Evolutionary conservation across 2,797 vertebrate species (phyloP).

Genomic region (Lophius americanus): DNA sequence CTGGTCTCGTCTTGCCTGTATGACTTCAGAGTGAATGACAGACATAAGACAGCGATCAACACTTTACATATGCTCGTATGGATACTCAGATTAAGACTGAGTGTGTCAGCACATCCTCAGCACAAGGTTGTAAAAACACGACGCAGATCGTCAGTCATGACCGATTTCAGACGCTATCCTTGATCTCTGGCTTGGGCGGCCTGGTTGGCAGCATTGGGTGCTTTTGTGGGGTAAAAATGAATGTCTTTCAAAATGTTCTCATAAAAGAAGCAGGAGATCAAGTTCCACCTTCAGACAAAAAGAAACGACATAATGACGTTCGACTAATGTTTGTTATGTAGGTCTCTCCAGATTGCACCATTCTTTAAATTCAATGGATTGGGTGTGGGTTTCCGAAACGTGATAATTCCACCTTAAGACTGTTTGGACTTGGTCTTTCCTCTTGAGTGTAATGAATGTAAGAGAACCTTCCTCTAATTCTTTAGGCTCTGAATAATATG

Average conservation of each 20-base stretch:
- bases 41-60: conserved; percentile 34
- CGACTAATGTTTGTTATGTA: conserved; percentile 11
- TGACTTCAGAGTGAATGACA: conserved; percentile 6
- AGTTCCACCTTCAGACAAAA: conserved; percentile 19
- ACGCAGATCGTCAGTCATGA: background rate
- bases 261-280: conserved; percentile 3
- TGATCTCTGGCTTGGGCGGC: background rate
- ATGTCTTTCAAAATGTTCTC: background rate
- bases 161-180: conserved; percentile 7
- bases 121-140: background rate
- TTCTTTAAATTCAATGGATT: conserved; percentile 40
- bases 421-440: conserved; percentile 28
- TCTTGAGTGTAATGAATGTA: conserved; percentile 19
- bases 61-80: background rate
- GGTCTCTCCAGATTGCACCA: conserved; percentile 13
- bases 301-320: conserved; percentile 1
- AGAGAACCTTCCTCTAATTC: conserved; percentile 29
- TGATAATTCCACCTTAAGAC: conserved; percentile 40
- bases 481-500: conserved; percentile 13
- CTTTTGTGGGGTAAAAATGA: no score
- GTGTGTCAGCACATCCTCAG: conserved; percentile 1
- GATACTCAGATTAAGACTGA: conserved; percentile 17
- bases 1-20: conserved; percentile 2
- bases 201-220: no score
- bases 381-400: conserved; percentile 48